Conservation (phyloP, 2,113 vertebrate species). For the Sander lucioperca region DNA sequence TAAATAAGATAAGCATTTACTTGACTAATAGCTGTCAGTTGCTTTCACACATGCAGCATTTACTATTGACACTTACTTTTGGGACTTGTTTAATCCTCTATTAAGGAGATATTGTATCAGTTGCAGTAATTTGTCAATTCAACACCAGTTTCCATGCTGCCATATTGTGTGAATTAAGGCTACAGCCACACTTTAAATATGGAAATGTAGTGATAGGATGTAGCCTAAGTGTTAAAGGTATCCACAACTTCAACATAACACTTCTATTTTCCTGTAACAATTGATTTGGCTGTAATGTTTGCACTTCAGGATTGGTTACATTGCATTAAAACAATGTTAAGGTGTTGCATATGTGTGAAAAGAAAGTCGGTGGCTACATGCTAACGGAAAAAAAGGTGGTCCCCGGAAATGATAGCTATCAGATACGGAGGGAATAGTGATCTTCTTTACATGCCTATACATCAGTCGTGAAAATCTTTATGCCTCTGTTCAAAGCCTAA, state of each 20-base stretch:
- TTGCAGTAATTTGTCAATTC: not conserved
- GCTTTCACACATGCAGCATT: not conserved
- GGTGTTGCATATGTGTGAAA: not conserved
- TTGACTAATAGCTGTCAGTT: not conserved
- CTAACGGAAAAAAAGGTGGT: not conserved
- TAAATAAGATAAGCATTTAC: not conserved
- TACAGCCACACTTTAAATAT: too few species aligned
- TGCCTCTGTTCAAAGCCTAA: slow-evolving; percentile 3
- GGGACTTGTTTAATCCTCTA: not conserved
- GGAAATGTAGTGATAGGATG: too few species aligned
- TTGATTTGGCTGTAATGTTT: not conserved
- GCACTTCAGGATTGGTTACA: not conserved
- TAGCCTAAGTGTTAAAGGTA: not conserved
- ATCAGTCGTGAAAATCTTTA: slow-evolving; percentile 33
- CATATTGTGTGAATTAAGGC: not conserved
- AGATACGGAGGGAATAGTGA: not conserved
- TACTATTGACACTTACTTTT: not conserved
- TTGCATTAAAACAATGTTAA: not conserved
- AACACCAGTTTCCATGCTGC: not conserved
- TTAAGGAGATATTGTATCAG: not conserved
- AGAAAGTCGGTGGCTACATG: not conserved
- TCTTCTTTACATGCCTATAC: slow-evolving; percentile 15
- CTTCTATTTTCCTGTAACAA: not conserved
- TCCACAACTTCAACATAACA: not conserved
- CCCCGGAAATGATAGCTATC: not conserved